phyloP scores from a whole-genome alignment of 1,140 invertebrate genomes.

The Agrilus planipennis region DNA sequence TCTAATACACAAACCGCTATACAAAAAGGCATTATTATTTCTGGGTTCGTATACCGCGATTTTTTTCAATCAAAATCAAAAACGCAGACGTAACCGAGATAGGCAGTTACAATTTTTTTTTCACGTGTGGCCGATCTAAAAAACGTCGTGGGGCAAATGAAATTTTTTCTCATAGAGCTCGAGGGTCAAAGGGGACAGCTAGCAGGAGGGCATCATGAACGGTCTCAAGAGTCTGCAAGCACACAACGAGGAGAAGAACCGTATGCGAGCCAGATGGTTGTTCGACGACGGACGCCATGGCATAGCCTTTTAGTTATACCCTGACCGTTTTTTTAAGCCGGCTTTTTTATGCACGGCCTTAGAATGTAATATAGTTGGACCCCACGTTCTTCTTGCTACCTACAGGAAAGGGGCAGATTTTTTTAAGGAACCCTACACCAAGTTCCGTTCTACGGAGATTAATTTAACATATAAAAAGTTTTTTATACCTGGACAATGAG shows the following conservation, averaged over 20 bases:
- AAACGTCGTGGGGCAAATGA: too few species aligned
- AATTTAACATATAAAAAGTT: slow-evolving; percentile 27
- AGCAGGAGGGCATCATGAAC: slow-evolving; percentile 19
- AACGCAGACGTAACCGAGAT: too few species aligned
- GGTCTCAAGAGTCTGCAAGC: slow-evolving; percentile 22
- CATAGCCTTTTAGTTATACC: slow-evolving; percentile 25
- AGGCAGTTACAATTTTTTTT: too few species aligned
- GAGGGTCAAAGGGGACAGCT: slow-evolving; percentile 21
- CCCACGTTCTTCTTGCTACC: slow-evolving; percentile 22
- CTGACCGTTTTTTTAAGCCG: slow-evolving; percentile 32
- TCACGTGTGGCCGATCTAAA: too few species aligned
- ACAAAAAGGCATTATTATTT: too few species aligned
- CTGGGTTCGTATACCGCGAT: too few species aligned
- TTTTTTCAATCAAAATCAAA: too few species aligned
- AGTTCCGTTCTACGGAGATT: slow-evolving; percentile 32
- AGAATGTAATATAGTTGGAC: too few species aligned
- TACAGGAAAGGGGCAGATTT: slow-evolving; percentile 32
- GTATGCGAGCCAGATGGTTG: slow-evolving; percentile 31
- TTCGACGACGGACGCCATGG: too few species aligned
- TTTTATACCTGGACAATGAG: slow-evolving; percentile 28
- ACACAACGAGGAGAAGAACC: too few species aligned
- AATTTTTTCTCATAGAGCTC: slow-evolving; percentile 18
- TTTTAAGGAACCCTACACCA: slow-evolving; percentile 30
- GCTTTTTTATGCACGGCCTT: slow-evolving; percentile 28
- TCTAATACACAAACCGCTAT: too few species aligned